Base-by-base conservation (phyloP, 2,797 vertebrate species). In the Poecilia gillii region DNA sequence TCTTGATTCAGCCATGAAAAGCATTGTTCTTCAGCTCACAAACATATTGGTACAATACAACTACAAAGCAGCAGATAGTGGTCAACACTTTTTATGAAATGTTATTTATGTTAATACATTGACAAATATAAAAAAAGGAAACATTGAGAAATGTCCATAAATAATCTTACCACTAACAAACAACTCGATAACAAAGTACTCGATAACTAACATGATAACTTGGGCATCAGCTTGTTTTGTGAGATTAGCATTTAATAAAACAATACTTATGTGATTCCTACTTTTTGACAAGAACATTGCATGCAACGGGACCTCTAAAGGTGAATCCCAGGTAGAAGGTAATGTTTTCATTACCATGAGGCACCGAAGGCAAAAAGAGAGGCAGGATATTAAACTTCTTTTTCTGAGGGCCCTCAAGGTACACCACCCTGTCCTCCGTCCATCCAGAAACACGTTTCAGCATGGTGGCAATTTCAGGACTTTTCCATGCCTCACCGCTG, bases 301-400 rank as follows among this genome's bases (percentile, higher is more conserved):
- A 95, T 25, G 96, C 97, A 88, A 96, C 96, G 36, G 94, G 96
- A 0, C 97, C 96, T 83, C 87, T 94, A 45, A 95, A 96, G 0
- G 96, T 96, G 47, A 97, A 97, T 1, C 96, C 97, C 55, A 97
- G 79, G 82, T 96, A 97, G 87, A 97, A 97, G 2, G 94, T 96
- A 75, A 97, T 94, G 13, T 97, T 97, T 90, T 96, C 96, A 87
- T 96, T 97, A 78, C 95, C 94, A 39, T 90, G 74, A 4, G 96
- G 97, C 36, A 97, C 89, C 16, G 96, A 97, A 13, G 89, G 92
- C 0, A 31, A 59, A 80, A 96, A 89, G 20, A 96, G 85, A 49
- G 95, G 86, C 64, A 83, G 36, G 33, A 97, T 90, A 0, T n/a
- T 82, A 49, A 97, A 92, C 46, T 92, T 95, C 18, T 70, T 92